Evolutionary conservation across 2,888 invertebrate genomes (phyloP), one percentile per base, ranked within the genome.

Genomic region (Phortica okadai): DNA sequence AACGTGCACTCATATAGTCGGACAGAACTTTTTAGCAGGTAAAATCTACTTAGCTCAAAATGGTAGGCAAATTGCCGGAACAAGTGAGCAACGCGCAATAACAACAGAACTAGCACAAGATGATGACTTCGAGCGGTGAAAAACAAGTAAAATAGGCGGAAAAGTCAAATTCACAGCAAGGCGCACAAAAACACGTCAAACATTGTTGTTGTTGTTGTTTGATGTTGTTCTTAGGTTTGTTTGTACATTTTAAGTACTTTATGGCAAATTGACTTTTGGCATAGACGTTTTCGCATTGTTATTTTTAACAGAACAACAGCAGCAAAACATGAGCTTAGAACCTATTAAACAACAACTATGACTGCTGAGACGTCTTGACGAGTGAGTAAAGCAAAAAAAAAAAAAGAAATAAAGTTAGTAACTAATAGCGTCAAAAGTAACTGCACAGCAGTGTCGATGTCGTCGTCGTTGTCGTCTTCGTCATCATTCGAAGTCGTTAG

Each of bases 251-350:
- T 45, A 45, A 73, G 56, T 59, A 56, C 67, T 64, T 75, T 74
- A 54, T 75, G 77, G 74, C 73, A 79, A 84, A 84, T 84, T 83
- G 85, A 78, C 81, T 82, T 79, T 81, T 72, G 82, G 79, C 86
- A 86, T 84, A 10, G 86, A 82, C 84, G 77, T 83, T 82, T 78
- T 80, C 78, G 75, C 78, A 78, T 83, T 70, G 75, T 77, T 45
- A 73, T 74, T 64, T 45, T 16, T 44, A 14, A 41, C 44, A 74
- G 45, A 45, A 45, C 45, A 10, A 1, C 45, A 45, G 7, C 45
- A 45, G 6, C 42, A 66, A 66, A 66, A 41, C 6, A 66, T 80
- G 80, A 76, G 74, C 21, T 21, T 21, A 21, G 21, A 21, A 21
- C 21, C 21, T 21, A 21, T 21, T 21, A 21, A 21, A 21, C 21